These are phyloP conservation scores for Vanacampus margaritifer DNA, from an alignment of 2,113 vertebrate species.

Conservation along the genomic window DNA sequence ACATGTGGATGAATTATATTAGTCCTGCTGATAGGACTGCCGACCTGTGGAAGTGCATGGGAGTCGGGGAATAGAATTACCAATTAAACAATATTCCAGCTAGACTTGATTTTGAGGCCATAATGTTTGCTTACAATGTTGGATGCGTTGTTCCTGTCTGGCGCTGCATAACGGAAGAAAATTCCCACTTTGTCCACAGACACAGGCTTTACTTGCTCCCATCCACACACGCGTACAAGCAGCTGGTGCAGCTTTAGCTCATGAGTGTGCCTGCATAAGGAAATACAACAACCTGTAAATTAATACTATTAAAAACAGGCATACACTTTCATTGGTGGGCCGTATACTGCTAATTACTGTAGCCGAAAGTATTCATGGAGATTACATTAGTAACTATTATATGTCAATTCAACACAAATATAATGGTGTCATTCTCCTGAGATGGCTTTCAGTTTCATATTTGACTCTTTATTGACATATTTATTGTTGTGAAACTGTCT, in stretches of 20 bases:
- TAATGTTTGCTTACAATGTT: constrained; percentile 80
- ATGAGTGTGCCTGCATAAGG: constrained; percentile 84
- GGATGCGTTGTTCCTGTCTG: constrained; percentile 88
- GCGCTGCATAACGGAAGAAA: constrained; percentile 94
- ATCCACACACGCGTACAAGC: constrained; percentile 91
- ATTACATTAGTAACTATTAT: background rate
- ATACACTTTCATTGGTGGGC: background rate
- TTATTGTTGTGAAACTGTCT: too few relatives aligned
- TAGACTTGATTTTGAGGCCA: background rate
- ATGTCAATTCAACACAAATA: too few relatives aligned
- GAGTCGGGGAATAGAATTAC: background rate
- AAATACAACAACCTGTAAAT: background rate
- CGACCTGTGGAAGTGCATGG: constrained; percentile 75
- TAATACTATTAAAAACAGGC: background rate
- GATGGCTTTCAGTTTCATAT: too few relatives aligned
- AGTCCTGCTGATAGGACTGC: constrained; percentile 91
- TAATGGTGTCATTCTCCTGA: too few relatives aligned
- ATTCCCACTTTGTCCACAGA: constrained; percentile 97
- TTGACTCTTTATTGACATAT: too few relatives aligned
- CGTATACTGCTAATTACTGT: background rate
- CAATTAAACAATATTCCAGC: background rate
- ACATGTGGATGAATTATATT: constrained; percentile 98
- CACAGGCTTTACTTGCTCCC: constrained; percentile 95
- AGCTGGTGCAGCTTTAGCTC: constrained; percentile 93
- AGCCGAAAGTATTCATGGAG: background rate